Conservation (phyloP, 1,140 invertebrate genomes). For the Microplitis demolitor region DNA sequence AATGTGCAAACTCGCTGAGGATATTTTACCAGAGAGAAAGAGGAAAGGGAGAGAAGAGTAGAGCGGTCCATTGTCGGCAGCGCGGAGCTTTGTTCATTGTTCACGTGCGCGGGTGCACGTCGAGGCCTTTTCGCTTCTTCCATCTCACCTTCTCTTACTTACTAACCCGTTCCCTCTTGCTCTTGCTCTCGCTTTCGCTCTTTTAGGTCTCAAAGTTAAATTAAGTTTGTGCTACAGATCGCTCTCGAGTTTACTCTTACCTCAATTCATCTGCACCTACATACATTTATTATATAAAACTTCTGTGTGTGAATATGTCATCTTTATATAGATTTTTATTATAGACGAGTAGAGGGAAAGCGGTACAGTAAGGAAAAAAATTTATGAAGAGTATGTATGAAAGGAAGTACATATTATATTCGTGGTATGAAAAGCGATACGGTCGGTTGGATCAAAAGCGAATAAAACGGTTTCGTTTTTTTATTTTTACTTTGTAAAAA, state of each 20-base stretch:
- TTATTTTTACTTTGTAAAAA: background rate
- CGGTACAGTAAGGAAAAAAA: background rate
- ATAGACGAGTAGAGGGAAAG: background rate
- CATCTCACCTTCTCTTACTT: background rate
- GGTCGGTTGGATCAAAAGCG: background rate
- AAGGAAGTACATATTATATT: background rate
- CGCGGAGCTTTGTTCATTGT: slow-evolving; percentile 29
- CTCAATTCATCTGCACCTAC: background rate
- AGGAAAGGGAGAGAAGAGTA: slow-evolving; percentile 1
- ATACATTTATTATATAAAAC: background rate
- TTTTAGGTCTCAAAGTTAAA: slow-evolving; percentile 23
- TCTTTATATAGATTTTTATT: background rate
- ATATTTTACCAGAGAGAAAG: background rate
- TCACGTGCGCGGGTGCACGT: background rate
- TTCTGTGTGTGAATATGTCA: background rate
- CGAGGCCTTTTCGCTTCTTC: background rate
- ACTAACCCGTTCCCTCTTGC: background rate
- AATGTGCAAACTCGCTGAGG: slow-evolving; percentile 10
- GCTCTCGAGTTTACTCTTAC: slow-evolving; percentile 7
- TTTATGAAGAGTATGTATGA: background rate
- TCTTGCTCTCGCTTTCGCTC: background rate
- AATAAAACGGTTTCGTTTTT: background rate
- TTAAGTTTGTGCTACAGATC: slow-evolving; percentile 20
- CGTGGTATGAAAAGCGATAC: background rate
- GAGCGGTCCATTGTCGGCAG: slow-evolving; percentile 22